Evolutionary conservation across 1,140 invertebrate genomes (phyloP).

Genomic region (Bombus cullumanus): DNA sequence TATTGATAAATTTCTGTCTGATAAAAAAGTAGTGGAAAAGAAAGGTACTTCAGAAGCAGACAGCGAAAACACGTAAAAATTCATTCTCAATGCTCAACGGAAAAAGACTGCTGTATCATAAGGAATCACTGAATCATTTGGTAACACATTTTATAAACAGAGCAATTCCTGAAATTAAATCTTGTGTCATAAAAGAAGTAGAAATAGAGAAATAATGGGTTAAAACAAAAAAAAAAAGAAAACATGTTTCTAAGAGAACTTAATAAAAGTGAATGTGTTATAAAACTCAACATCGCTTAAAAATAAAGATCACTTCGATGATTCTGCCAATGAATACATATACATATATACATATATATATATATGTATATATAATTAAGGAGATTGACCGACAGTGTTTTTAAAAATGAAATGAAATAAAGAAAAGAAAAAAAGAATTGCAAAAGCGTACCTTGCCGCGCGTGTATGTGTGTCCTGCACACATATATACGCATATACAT

Average conservation of each 20-base stretch:
- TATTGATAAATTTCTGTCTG: neutral
- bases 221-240: neutral
- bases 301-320: conserved; percentile 9
- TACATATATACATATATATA: neutral
- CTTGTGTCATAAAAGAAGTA: neutral
- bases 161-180: neutral
- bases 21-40: neutral
- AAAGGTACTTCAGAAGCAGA: conserved; percentile 5
- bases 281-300: neutral
- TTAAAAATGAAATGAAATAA: neutral
- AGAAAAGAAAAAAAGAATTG: conserved; percentile 1
- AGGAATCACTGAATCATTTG: neutral
- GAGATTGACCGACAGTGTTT: neutral
- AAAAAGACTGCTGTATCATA: neutral
- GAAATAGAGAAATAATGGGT: neutral
- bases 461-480: conserved; percentile 42
- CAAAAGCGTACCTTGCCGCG: conserved; percentile 41
- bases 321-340: neutral
- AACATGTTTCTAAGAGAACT: neutral
- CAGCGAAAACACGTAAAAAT: conserved; percentile 11
- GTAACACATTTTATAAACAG: neutral
- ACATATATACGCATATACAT: conserved; percentile 46
- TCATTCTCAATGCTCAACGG: conserved; percentile 14
- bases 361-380: neutral
- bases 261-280: neutral